Evolutionary conservation across 1,140 invertebrate genomes (phyloP), one percentile per base, ranked within the genome.

Genomic region (Macrosteles quadrilineatus): DNA sequence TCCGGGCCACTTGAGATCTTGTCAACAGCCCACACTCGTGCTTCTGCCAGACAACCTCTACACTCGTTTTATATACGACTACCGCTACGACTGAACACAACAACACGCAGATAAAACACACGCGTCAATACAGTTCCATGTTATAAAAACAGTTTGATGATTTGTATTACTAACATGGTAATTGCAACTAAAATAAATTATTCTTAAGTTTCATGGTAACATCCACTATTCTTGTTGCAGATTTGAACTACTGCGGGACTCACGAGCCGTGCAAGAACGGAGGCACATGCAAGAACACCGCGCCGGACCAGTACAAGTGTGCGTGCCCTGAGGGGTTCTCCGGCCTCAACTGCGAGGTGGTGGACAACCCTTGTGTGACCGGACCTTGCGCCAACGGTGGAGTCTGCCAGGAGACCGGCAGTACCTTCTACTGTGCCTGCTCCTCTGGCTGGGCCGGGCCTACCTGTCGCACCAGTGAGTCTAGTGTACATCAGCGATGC

Each of bases 231-330:
- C n/a, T n/a, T 77, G 72, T 82, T 81, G 67, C 81, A 90, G 97
- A 99, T 86, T 86, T 99, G 74, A 98, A 98, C 83, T 98, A 96
- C 83, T 99, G 97, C 81, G 97, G 96, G 50, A 97, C 97, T 63
- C 94, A 98, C 82, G 92, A 95, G 79, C 96, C 96, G 1, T 99
- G 97, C 82, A 88, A 90, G 75, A 97, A 98, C 83, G 95, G 95
- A 64, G 97, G 95, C 45, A 96, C 95, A 29, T 98, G 97, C 83
- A 91, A 93, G 80, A 98, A 98, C 82, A 97, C 94, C 0, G 93
- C 91, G 27, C 92, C 94, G 9, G 95, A 97, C 79, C 89, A 92
- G 73, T 98, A 96, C 83, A 86, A 91, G 69, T 98, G 96, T 82
- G 90, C 88, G 32, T 98, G 96, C 80, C 90, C 92, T 30, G 90